A percentile compares a stretch with the other conserved stretches of the same genome.
phyloP scores from a whole-genome alignment of 1,140 invertebrate genomes.

The Drosophila tsacasi region DNA sequence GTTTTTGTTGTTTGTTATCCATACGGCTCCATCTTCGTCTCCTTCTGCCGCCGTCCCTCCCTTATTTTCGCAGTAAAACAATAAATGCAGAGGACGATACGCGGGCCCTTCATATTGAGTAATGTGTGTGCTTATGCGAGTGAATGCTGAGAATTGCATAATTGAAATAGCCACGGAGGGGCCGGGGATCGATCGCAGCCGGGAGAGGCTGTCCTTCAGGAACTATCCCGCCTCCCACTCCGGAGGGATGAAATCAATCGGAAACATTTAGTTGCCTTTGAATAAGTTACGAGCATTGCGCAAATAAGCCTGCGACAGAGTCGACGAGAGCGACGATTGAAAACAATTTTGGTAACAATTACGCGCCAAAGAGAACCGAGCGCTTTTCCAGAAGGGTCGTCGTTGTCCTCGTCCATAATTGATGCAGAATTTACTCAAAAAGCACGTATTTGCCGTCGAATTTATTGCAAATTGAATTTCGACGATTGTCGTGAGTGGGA shows the following conservation, averaged over 20 bases:
- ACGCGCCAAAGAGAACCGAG: conserved; percentile 25
- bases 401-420: conserved; percentile 53
- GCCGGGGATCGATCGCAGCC: conserved; percentile 31
- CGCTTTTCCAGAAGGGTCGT: conserved; percentile 29
- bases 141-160: conserved; percentile 54
- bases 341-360: conserved; percentile 71
- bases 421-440: conserved; percentile 41
- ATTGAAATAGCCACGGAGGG: conserved; percentile 36
- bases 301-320: conserved; percentile 45
- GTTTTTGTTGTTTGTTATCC: conserved; percentile 49
- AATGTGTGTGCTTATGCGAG: conserved; percentile 51
- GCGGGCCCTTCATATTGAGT: conserved; percentile 51
- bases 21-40: conserved; percentile 23
- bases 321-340: conserved; percentile 28
- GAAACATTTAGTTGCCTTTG: conserved; percentile 52
- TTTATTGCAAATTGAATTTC: conserved; percentile 39
- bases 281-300: conserved; percentile 46
- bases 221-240: conserved; percentile 4
- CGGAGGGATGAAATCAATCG: conserved; percentile 37
- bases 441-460: conserved; percentile 18
- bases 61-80: conserved; percentile 50
- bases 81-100: conserved; percentile 57
- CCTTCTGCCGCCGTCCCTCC: not conserved
- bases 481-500: conserved; percentile 12
- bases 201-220: not conserved